Evolutionary conservation across 2,797 vertebrate genomes (phyloP).

Genomic region (Xerus rutilus): DNA sequence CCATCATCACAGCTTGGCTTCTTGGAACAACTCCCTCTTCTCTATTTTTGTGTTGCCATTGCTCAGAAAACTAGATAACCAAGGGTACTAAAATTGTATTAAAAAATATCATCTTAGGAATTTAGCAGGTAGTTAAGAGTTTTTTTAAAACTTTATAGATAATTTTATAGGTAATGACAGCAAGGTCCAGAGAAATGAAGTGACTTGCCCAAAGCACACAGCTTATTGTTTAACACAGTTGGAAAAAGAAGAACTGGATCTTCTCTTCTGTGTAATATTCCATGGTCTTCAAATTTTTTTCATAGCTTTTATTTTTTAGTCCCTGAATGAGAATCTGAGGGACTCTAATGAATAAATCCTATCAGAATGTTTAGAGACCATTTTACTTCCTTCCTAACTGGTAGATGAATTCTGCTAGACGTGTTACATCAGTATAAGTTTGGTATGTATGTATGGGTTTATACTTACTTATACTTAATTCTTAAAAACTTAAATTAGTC

Average conservation of each 20-base stretch:
- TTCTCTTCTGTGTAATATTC: not conserved
- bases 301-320: conserved; percentile 11
- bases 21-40: not conserved
- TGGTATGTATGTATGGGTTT: not conserved
- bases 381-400: conserved; percentile 34
- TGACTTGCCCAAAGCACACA: not conserved
- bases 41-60: conserved; percentile 34
- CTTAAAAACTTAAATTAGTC: conserved; percentile 5
- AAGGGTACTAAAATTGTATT: conserved; percentile 20
- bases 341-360: not conserved
- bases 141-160: not conserved
- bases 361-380: conserved; percentile 3
- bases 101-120: conserved; percentile 4
- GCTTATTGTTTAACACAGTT: not conserved
- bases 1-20: not conserved
- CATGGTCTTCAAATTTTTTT: not conserved
- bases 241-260: not conserved
- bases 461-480: conserved; percentile 31
- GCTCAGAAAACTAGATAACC: conserved; percentile 9
- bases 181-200: conserved; percentile 30
- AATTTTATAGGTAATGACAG: conserved; percentile 1
- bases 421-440: not conserved
- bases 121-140: not conserved
- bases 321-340: not conserved
- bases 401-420: conserved; percentile 35